Evolutionary conservation across 2,797 vertebrate species (phyloP).

Genomic region (Bufotes viridis): DNA sequence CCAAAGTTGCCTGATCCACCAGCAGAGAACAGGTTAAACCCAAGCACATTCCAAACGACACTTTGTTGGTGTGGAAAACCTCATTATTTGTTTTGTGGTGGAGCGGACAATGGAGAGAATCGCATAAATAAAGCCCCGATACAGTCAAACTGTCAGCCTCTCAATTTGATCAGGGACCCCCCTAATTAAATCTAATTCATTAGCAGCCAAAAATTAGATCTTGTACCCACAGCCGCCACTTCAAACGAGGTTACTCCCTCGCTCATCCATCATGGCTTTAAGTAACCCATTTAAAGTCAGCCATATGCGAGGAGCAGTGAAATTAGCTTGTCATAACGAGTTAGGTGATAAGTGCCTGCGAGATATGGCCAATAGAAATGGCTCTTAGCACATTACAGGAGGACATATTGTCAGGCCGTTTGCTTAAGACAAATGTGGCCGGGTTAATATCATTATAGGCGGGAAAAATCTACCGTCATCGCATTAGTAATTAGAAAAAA

Average conservation of each 20-base stretch:
- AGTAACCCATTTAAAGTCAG: conserved; percentile 99
- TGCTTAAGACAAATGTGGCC: conserved; percentile 94
- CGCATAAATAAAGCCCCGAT: conserved; percentile 63
- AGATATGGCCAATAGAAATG: conserved; percentile 88
- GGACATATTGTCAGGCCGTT: conserved; percentile 95
- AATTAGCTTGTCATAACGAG: conserved; percentile 99
- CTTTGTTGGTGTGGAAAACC: conserved; percentile 40
- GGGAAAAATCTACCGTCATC: conserved; percentile 17
- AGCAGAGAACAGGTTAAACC: conserved; percentile 25
- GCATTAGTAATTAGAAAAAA: conserved; percentile 38
- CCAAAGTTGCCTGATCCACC: neutral
- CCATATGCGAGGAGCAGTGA: conserved; percentile 89
- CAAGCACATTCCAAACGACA: conserved; percentile 34
- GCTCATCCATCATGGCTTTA: conserved; percentile 98
- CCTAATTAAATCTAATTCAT: conserved; percentile 99
- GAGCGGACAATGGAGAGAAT: conserved; percentile 59
- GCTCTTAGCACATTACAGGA: conserved; percentile 98
- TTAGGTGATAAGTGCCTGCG: conserved; percentile 91
- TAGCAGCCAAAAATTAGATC: conserved; percentile 92
- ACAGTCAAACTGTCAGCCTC: conserved; percentile 89
- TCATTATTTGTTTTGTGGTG: conserved; percentile 54
- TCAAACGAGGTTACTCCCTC: conserved; percentile 89
- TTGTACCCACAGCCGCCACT: conserved; percentile 94
- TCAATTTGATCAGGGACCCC: conserved; percentile 93
- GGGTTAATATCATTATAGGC: conserved; percentile 77